phyloP scores from a whole-genome alignment of 2,888 invertebrate genomes.

The Euspilapteryx auroguttella region DNA sequence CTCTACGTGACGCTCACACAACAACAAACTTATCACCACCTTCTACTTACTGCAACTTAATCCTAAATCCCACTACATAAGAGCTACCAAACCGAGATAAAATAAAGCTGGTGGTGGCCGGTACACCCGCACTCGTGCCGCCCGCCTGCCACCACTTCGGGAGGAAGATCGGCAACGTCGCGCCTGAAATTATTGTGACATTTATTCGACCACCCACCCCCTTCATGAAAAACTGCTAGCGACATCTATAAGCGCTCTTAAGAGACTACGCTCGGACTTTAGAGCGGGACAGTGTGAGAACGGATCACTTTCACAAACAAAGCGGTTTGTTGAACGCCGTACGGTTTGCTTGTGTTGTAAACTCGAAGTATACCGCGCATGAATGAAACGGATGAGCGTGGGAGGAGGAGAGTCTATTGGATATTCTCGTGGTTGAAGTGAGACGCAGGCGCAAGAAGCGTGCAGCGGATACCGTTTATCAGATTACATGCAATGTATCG shows the following conservation, averaged over 20 bases:
- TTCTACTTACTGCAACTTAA: conserved; percentile 18
- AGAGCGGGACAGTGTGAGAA: conserved; percentile 47
- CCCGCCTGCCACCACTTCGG: conserved; percentile 39
- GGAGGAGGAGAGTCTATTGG: conserved; percentile 22
- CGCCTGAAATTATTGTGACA: conserved; percentile 52
- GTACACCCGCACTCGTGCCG: not conserved
- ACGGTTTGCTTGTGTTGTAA: conserved; percentile 63
- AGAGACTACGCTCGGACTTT: conserved; percentile 34
- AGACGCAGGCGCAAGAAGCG: conserved; percentile 36
- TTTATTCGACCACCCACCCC: conserved; percentile 29
- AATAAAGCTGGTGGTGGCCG: conserved; percentile 13
- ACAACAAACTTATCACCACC: conserved; percentile 23
- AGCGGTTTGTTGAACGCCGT: conserved; percentile 61
- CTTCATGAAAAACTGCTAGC: conserved; percentile 32
- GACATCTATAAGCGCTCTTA: conserved; percentile 36
- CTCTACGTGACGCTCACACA: conserved; percentile 52
- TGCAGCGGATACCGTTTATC: conserved; percentile 63
- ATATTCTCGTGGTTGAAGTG: conserved; percentile 15
- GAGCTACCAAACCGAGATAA: conserved; percentile 24
- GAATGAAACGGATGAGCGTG: conserved; percentile 58
- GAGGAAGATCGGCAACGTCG: conserved; percentile 60
- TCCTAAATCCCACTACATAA: conserved; percentile 18
- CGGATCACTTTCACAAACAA: conserved; percentile 61
- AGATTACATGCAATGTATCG: conserved; percentile 63
- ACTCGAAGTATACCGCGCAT: conserved; percentile 59